Conservation (phyloP, 2,888 invertebrate species). For the Entomobrya multifasciata region DNA sequence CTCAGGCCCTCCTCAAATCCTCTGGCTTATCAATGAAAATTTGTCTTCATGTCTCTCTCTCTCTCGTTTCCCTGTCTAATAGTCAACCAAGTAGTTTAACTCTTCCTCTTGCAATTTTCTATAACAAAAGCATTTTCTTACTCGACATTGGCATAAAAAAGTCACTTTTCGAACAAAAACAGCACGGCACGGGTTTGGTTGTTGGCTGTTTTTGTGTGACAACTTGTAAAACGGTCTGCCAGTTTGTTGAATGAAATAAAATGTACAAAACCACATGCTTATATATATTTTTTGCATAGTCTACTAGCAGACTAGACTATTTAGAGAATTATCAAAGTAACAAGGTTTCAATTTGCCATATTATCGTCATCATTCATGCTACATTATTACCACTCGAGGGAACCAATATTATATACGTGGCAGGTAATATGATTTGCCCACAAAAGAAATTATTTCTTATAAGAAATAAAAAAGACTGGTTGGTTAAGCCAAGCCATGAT, state of each 20-base stretch:
- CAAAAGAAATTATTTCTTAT: no score
- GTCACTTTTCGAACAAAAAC: neutral
- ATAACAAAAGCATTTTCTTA: slow-evolving; percentile 16
- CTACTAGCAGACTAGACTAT: slow-evolving; percentile 1
- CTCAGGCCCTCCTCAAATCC: slow-evolving; percentile 26
- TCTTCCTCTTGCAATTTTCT: slow-evolving; percentile 50
- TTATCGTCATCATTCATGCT: slow-evolving; percentile 54
- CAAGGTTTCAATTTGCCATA: slow-evolving; percentile 66
- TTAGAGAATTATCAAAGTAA: slow-evolving; percentile 37
- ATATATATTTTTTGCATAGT: neutral
- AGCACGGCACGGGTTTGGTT: neutral
- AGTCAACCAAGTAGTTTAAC: no score
- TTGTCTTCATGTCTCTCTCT: slow-evolving; percentile 29
- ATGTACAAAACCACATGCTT: neutral
- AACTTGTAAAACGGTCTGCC: slow-evolving; percentile 3
- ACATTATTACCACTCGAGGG: slow-evolving; percentile 65
- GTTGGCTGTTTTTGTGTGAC: neutral
- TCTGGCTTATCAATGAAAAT: slow-evolving; percentile 22
- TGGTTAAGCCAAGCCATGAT: slow-evolving; percentile 29
- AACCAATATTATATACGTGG: slow-evolving; percentile 35
- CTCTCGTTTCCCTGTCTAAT: neutral
- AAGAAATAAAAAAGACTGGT: neutral
- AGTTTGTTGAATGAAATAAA: neutral
- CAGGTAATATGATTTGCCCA: neutral
- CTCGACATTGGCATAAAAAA: slow-evolving; percentile 35